Conservation (phyloP, 1,140 invertebrate genomes). For the Chelonus insularis region DNA sequence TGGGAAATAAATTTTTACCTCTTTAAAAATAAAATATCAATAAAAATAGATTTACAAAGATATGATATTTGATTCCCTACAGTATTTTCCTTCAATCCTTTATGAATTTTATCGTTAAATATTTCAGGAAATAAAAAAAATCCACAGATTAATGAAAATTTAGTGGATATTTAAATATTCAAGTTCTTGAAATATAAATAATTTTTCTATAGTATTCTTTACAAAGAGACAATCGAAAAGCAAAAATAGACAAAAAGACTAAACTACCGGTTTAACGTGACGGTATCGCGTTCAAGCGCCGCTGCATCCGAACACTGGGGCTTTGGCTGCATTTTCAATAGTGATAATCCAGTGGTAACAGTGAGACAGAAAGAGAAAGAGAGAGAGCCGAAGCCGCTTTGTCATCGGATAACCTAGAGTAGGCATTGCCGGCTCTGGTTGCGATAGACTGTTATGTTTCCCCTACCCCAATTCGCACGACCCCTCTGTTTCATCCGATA, state of each 20-base stretch:
- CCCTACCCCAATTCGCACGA: conserved; percentile 18
- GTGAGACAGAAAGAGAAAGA: conserved; percentile 23
- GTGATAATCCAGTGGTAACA: conserved; percentile 45
- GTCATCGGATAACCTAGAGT: conserved; percentile 54
- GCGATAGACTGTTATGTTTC: conserved; percentile 43
- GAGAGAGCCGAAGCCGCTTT: conserved; percentile 43
- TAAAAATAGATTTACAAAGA: too few relatives aligned
- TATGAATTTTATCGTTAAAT: too few relatives aligned
- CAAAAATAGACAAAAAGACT: conserved; percentile 18
- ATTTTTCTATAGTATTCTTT: too few relatives aligned
- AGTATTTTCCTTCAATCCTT: too few relatives aligned
- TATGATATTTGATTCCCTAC: too few relatives aligned
- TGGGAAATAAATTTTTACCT: too few relatives aligned
- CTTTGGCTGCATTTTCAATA: conserved; percentile 53
- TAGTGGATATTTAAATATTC: too few relatives aligned
- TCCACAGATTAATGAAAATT: too few relatives aligned
- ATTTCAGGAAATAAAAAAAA: too few relatives aligned
- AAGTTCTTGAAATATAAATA: too few relatives aligned
- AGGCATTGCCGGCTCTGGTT: conserved; percentile 47
- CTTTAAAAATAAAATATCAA: too few relatives aligned
- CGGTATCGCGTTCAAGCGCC: conserved; percentile 53
- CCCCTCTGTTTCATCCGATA: conserved; percentile 34
- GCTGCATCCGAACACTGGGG: conserved; percentile 50
- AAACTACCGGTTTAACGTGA: conserved; percentile 44
- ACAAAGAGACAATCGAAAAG: not conserved